Base-by-base conservation (phyloP, 2,113 vertebrate genomes). In the Petromus typicus region DNA sequence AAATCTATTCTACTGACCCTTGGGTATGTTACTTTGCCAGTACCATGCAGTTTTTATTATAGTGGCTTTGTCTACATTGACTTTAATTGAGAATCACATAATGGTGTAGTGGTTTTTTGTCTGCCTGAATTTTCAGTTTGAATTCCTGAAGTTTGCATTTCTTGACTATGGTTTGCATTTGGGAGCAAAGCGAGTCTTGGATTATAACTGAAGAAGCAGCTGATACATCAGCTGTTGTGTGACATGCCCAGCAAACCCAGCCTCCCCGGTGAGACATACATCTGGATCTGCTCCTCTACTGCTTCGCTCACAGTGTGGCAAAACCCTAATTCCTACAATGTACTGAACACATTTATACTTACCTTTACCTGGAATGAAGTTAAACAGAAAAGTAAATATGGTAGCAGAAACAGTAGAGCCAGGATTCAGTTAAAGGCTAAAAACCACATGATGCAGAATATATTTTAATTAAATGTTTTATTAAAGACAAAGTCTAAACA, bases 11-110 rank as follows among this genome's bases (percentile, higher is more conserved):
- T n/a, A n/a, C n/a, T n/a, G n/a, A n/a, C n/a, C n/a, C n/a, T n/a
- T n/a, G n/a, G n/a, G n/a, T n/a, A n/a, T n/a, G n/a, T n/a, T n/a
- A n/a, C n/a, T n/a, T n/a, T n/a, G n/a, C n/a, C n/a, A n/a, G n/a
- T n/a, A n/a, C n/a, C n/a, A n/a, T n/a, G n/a, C n/a, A n/a, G n/a
- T n/a, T n/a, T n/a, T n/a, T n/a, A n/a, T n/a, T n/a, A n/a, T n/a
- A n/a, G n/a, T n/a, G n/a, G n/a, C n/a, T n/a, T n/a, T n/a, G n/a
- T n/a, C n/a, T n/a, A n/a, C n/a, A n/a, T n/a, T n/a, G 23, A 22
- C 78, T 93, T 97, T 82, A 93, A 78, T 95, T 78, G 71, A 45
- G 12, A 43, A 67, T 79, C 56, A 32, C 18, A 56, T 83, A 56
- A 37, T 83, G 34, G 25, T 67, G 14, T 13, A 22, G 11, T n/a